Evolutionary conservation across 2,113 vertebrate species (phyloP).

Genomic region (Equus quagga): DNA sequence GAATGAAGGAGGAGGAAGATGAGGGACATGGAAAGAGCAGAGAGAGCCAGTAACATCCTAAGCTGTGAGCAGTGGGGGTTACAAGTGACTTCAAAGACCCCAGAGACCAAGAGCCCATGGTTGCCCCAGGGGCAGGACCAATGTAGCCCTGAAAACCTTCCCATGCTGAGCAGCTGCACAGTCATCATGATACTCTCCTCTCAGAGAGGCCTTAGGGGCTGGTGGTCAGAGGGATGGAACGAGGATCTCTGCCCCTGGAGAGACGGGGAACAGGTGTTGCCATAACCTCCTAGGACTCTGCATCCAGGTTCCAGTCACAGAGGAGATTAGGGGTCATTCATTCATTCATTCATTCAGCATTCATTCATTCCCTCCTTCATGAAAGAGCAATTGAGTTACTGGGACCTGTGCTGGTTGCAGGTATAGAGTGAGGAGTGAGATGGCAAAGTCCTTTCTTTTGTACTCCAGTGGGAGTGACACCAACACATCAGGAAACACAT

Average conservation of each 20-base stretch:
- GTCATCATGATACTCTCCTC: not conserved
- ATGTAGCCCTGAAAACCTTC: fast-evolving
- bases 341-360: too few species aligned
- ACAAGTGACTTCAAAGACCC: not conserved
- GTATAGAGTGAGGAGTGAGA: too few species aligned
- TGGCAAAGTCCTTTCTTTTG: too few species aligned
- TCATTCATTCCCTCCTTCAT: too few species aligned
- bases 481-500: too few species aligned
- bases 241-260: not conserved
- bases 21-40: not conserved
- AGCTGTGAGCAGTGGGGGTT: not conserved
- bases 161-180: not conserved
- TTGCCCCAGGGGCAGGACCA: not conserved
- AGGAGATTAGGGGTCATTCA: not conserved
- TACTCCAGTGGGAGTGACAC: too few species aligned
- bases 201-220: not conserved
- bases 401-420: too few species aligned
- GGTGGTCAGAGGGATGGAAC: not conserved
- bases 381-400: too few species aligned
- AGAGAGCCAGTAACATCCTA: not conserved
- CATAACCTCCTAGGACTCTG: not conserved
- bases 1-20: not conserved
- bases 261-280: not conserved
- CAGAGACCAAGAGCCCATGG: fast-evolving
- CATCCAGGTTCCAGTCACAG: not conserved